These are phyloP conservation scores for Danionella cerebrum DNA, from an alignment of 2,113 vertebrate species.

Conservation along the genomic window DNA sequence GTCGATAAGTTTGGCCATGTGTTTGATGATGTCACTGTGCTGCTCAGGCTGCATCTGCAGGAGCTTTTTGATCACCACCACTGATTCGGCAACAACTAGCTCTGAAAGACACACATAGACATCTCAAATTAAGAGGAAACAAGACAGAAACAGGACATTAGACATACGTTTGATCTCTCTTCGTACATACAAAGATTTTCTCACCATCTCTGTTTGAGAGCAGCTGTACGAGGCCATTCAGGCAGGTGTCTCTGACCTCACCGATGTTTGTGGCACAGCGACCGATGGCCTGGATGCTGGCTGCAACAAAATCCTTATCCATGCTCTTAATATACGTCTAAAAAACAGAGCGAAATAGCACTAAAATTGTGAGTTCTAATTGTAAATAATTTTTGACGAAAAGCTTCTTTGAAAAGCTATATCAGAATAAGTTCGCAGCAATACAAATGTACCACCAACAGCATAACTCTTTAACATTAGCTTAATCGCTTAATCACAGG, in stretches of 20 bases:
- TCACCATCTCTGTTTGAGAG: constrained; percentile 95
- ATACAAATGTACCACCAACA: too few species aligned
- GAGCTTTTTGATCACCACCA: constrained; percentile 97
- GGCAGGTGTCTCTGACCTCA: constrained; percentile 92
- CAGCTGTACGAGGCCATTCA: constrained; percentile 92
- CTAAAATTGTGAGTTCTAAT: constrained; percentile 31
- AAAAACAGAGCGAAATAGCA: background rate
- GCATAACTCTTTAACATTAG: too few species aligned
- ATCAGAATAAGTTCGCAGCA: too few species aligned
- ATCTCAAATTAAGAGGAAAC: too few species aligned
- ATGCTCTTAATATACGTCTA: constrained; percentile 98
- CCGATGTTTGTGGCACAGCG: constrained; percentile 96
- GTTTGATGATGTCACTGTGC: constrained; percentile 97
- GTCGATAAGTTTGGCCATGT: constrained; percentile 95
- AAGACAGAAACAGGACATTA: too few species aligned
- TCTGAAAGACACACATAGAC: constrained; percentile 59
- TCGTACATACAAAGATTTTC: constrained; percentile 35
- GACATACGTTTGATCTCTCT: too few species aligned
- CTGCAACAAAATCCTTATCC: constrained; percentile 97
- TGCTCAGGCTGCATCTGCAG: constrained; percentile 97
- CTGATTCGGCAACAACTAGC: constrained; percentile 91
- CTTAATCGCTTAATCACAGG: too few species aligned
- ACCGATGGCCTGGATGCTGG: constrained; percentile 95
- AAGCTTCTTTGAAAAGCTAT: too few species aligned
- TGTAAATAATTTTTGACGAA: too few species aligned